Percentiles rank a stretch among this genome's conserved stretches.
These are phyloP conservation scores for Manis javanica DNA, from an alignment of 2,797 vertebrate genomes.

Conservation along the genomic window DNA sequence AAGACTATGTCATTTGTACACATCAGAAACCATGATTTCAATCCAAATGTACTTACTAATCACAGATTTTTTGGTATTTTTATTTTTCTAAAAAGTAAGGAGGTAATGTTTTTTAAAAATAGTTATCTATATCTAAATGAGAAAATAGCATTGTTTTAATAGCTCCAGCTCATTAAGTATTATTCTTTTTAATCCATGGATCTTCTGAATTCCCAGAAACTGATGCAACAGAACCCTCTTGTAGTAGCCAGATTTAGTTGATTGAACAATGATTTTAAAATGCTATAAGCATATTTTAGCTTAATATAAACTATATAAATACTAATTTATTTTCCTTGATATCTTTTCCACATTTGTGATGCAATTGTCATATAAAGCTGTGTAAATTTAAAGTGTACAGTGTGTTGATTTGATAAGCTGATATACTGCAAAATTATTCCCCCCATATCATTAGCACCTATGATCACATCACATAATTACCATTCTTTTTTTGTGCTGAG, in stretches of 20 bases:
- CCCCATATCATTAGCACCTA: neutral
- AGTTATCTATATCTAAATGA: neutral
- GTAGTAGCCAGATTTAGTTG: neutral
- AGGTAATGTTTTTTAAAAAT: neutral
- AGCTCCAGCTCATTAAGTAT: neutral
- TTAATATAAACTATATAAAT: neutral
- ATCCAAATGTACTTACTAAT: neutral
- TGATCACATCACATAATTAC: neutral
- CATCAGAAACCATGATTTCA: neutral
- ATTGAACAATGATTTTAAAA: neutral
- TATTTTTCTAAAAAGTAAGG: neutral
- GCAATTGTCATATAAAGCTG: neutral
- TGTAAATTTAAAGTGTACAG: neutral
- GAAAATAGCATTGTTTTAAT: neutral
- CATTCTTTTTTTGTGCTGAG: neutral
- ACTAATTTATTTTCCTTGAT: neutral
- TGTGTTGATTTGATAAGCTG: neutral
- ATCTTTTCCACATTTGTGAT: neutral
- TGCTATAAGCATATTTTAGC: neutral
- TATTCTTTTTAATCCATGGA: neutral
- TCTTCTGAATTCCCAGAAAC: neutral
- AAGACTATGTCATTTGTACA: neutral
- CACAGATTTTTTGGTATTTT: neutral
- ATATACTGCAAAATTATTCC: neutral
- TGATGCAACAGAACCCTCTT: neutral